Evolutionary conservation across 2,797 vertebrate species (phyloP).

Genomic region (Urosaurus nigricauda): DNA sequence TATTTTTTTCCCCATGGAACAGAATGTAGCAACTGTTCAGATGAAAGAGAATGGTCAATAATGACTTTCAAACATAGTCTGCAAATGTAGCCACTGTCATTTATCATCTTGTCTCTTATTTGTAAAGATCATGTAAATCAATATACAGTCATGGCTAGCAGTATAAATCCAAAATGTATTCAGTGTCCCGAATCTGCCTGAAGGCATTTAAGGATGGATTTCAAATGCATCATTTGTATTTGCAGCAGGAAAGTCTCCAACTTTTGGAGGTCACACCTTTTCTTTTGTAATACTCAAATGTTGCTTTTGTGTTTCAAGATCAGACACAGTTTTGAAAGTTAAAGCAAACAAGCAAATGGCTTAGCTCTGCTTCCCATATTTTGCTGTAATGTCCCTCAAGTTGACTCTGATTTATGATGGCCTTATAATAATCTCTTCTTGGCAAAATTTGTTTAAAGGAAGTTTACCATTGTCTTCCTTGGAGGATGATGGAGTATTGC

Average conservation of each 20-base stretch:
- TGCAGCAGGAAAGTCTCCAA: background rate
- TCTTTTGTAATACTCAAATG: background rate
- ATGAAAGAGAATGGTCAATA: constrained; percentile 47
- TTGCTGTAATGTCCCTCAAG: too few relatives aligned
- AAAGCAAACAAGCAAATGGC: background rate
- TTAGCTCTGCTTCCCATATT: background rate
- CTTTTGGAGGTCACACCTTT: constrained; percentile 10
- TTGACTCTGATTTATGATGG: too few relatives aligned
- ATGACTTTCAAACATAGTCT: constrained; percentile 3
- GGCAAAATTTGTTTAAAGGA: too few relatives aligned
- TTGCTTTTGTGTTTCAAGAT: constrained; percentile 1
- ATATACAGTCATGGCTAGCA: background rate
- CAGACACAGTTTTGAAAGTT: background rate
- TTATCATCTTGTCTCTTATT: constrained; percentile 13
- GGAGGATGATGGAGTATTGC: too few relatives aligned
- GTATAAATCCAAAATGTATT: constrained; percentile 18
- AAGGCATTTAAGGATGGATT: constrained; percentile 11
- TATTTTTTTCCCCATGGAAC: constrained; percentile 39
- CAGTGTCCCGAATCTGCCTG: constrained; percentile 4
- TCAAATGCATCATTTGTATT: constrained; percentile 13
- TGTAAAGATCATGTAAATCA: constrained; percentile 20
- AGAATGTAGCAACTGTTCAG: constrained; percentile 19
- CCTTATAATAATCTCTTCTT: background rate
- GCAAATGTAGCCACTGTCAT: background rate
- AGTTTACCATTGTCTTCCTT: too few relatives aligned